These are phyloP conservation scores for Epinephelus fuscoguttatus DNA, from an alignment of 2,113 vertebrate species.

Conservation along the genomic window DNA sequence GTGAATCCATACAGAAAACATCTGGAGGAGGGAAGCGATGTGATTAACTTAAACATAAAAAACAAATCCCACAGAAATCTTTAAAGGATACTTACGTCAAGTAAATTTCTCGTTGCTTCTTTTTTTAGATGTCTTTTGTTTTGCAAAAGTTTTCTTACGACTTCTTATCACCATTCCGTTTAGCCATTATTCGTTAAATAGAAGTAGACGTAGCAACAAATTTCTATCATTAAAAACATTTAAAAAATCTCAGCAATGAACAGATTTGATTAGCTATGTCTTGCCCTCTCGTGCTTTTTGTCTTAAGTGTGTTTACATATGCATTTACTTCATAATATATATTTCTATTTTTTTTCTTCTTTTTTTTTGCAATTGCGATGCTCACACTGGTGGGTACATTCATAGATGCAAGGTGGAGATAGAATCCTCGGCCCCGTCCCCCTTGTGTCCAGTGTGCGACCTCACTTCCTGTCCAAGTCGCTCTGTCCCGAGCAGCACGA, in stretches of 20 bases:
- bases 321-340: constrained; percentile 66
- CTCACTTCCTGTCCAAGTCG: constrained; percentile 37
- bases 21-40: constrained; percentile 71
- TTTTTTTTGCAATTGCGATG: constrained; percentile 65
- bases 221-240: constrained; percentile 80
- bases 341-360: constrained; percentile 19
- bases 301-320: constrained; percentile 69
- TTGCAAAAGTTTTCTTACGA: constrained; percentile 56
- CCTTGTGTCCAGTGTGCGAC: constrained; percentile 27
- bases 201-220: constrained; percentile 76
- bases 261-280: constrained; percentile 68
- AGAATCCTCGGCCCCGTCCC: constrained; percentile 59
- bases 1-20: constrained; percentile 63
- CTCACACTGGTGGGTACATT: constrained; percentile 84
- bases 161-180: constrained; percentile 60
- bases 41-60: constrained; percentile 64
- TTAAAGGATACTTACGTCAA: constrained; percentile 71
- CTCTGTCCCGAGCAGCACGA: constrained; percentile 2
- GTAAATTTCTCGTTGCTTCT: constrained; percentile 61
- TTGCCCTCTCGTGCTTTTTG: constrained; percentile 63
- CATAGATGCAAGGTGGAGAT: constrained; percentile 74
- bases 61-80: constrained; percentile 52
- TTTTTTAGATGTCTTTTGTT: constrained; percentile 41
- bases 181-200: constrained; percentile 66
- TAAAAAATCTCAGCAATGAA: constrained; percentile 80